These are phyloP conservation scores for Erpobdella octoculata DNA, from an alignment of 2,888 invertebrate species.

Conservation along the genomic window DNA sequence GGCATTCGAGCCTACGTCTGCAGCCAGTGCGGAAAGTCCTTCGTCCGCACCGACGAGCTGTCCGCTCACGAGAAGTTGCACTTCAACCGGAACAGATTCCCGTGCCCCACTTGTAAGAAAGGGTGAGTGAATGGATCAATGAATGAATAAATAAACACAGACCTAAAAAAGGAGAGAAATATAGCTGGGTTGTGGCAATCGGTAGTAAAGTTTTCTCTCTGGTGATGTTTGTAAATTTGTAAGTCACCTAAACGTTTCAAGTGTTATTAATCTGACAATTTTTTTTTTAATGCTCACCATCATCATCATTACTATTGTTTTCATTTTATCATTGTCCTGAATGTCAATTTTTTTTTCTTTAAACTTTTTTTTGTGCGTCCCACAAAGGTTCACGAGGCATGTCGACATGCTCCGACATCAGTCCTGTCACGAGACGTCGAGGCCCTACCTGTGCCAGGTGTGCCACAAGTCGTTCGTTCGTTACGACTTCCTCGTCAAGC, in stretches of 20 bases:
- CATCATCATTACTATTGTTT: no score
- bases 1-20: background rate
- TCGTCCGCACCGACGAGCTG: background rate
- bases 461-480: background rate
- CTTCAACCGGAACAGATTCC: background rate
- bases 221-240: no score
- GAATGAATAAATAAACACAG: no score
- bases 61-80: background rate
- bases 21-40: conserved; percentile 5
- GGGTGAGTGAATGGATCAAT: background rate
- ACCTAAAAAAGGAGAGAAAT: no score
- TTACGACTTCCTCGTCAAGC: background rate
- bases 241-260: no score
- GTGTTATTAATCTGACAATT: background rate
- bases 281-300: background rate
- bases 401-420: conserved; percentile 1
- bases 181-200: no score
- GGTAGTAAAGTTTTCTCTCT: no score
- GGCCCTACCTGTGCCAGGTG: background rate
- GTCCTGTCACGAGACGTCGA: background rate
- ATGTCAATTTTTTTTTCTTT: background rate
- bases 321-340: background rate
- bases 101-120: background rate
- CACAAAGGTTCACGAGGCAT: background rate
- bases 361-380: background rate